Evolutionary conservation across 2,888 invertebrate species (phyloP).

Genomic region (Ectemnius lituratus): DNA sequence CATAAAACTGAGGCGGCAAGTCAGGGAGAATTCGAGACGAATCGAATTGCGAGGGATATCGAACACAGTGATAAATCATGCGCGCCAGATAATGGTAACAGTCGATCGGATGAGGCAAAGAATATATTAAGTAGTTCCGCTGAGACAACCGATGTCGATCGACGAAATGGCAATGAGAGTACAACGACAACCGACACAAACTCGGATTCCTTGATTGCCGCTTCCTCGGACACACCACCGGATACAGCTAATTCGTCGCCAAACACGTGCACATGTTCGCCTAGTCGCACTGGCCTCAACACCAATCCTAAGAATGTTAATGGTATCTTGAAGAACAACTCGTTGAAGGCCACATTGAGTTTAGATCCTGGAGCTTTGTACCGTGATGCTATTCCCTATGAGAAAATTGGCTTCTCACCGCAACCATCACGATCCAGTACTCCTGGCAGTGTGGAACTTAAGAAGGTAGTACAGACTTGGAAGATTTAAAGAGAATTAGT

Average conservation of each 20-base stretch:
- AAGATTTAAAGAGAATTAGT: too few species aligned
- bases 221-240: constrained; percentile 60
- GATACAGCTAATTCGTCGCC: constrained; percentile 70
- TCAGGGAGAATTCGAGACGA: constrained; percentile 20
- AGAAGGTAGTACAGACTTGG: constrained; percentile 60
- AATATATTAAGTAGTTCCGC: constrained; percentile 23
- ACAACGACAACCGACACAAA: constrained; percentile 69
- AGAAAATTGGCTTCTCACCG: constrained; percentile 73
- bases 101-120: constrained; percentile 34
- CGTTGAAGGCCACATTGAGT: constrained; percentile 76
- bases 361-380: constrained; percentile 76
- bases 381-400: constrained; percentile 72
- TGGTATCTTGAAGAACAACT: constrained; percentile 72
- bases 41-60: constrained; percentile 47
- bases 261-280: constrained; percentile 72
- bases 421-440: constrained; percentile 68
- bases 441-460: constrained; percentile 67
- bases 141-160: constrained; percentile 37
- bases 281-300: constrained; percentile 63
- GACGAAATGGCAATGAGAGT: constrained; percentile 66
- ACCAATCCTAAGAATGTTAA: constrained; percentile 66
- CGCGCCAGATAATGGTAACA: constrained; percentile 50
- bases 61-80: constrained; percentile 41
- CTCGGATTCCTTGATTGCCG: constrained; percentile 66
- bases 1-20: background rate